These are phyloP conservation scores for Desmophyllum pertusum DNA, from an alignment of 92 coral and sea anemone species.

Conservation along the genomic window DNA sequence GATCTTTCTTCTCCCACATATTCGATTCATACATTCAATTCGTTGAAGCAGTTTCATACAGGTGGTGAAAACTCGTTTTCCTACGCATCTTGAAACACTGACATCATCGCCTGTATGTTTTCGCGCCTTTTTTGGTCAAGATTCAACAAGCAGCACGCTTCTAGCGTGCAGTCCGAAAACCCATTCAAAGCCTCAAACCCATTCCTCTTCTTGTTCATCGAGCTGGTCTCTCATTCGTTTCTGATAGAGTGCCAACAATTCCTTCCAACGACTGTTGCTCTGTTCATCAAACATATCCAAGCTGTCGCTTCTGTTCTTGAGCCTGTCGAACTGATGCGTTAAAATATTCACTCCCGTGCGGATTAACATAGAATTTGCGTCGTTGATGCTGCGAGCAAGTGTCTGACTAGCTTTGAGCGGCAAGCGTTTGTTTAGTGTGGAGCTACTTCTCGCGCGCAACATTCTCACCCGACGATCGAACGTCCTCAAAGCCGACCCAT, in stretches of 20 bases:
- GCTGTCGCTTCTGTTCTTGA: constrained; percentile 22
- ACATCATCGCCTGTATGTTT: not conserved
- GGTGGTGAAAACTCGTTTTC: not conserved
- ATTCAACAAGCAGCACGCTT: not conserved
- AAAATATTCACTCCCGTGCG: constrained; percentile 29
- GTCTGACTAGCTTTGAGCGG: constrained; percentile 31
- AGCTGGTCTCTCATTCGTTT: constrained; percentile 37
- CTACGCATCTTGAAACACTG: not conserved
- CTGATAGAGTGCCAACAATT: constrained; percentile 28
- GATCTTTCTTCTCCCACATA: not conserved
- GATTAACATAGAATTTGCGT: constrained; percentile 26
- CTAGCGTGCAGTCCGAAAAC: not conserved
- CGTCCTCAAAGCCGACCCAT: not conserved
- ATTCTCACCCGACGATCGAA: constrained; percentile 27
- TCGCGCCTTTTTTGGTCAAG: not conserved
- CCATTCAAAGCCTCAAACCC: constrained; percentile 16
- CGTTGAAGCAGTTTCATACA: not conserved
- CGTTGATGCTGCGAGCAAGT: constrained; percentile 21
- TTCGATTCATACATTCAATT: not conserved
- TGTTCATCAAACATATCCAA: constrained; percentile 22
- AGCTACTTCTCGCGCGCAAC: constrained; percentile 9
- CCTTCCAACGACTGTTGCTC: constrained; percentile 34
- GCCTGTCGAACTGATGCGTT: constrained; percentile 22
- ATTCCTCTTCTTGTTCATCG: constrained; percentile 34
- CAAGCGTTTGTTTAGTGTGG: constrained; percentile 20